phyloP scores from a whole-genome alignment of 2,113 vertebrate species.

The Progne subis region DNA sequence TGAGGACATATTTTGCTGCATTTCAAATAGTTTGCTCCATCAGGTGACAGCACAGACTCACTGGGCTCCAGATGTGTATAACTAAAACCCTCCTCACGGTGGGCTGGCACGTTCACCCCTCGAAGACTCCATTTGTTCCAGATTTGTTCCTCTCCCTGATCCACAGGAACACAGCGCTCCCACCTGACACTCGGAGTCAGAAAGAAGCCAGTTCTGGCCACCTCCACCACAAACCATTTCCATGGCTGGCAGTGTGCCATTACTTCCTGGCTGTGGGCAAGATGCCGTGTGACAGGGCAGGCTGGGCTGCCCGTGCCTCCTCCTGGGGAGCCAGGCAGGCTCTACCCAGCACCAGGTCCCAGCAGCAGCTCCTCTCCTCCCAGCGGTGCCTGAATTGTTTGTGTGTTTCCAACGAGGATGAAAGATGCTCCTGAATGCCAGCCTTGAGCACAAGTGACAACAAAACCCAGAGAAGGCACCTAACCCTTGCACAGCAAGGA shows the following conservation, averaged over 20 bases:
- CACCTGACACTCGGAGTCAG: rapidly evolving
- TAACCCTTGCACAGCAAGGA: rapidly evolving
- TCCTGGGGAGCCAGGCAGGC: not conserved
- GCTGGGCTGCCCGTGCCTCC: not conserved
- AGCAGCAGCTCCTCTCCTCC: not conserved
- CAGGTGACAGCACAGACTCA: not conserved
- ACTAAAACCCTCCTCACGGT: not conserved
- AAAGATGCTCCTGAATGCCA: not conserved
- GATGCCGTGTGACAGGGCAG: rapidly evolving
- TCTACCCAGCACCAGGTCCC: too few species aligned
- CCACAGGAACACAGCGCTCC: rapidly evolving
- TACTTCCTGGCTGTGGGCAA: not conserved
- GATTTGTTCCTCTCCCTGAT: not conserved
- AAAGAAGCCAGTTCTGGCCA: not conserved
- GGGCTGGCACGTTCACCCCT: not conserved
- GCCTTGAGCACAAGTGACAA: not conserved
- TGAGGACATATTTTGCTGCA: not conserved
- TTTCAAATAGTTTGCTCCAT: not conserved
- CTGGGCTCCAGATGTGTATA: rapidly evolving
- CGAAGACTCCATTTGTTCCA: not conserved
- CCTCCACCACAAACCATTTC: not conserved
- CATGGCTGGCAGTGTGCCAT: not conserved
- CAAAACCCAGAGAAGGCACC: not conserved
- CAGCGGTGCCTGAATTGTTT: not conserved
- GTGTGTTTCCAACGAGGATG: rapidly evolving